A percentile compares a stretch with the other conserved stretches of the same genome.
Evolutionary conservation across 1,140 invertebrate species (phyloP).

Genomic region (Camponotus vicinus): DNA sequence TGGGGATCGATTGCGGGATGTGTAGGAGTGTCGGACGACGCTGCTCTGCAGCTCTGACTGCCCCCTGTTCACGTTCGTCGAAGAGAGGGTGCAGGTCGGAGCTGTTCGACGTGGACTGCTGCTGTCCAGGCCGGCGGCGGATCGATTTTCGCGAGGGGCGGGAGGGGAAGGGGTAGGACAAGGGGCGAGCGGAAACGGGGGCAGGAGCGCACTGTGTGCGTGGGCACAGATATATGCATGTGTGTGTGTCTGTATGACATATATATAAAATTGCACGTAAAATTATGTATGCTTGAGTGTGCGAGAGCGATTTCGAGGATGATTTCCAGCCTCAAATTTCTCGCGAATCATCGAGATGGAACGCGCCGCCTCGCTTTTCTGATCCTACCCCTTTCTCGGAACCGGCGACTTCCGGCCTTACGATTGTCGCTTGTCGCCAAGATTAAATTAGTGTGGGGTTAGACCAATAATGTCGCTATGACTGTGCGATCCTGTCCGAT

Average conservation of each 20-base stretch:
- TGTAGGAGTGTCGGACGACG: constrained; percentile 42
- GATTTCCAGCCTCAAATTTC: not conserved
- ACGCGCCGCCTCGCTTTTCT: not conserved
- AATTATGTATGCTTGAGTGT: not conserved
- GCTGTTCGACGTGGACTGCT: constrained; percentile 57
- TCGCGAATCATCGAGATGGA: not conserved
- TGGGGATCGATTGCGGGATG: constrained; percentile 50
- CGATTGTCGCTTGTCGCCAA: not conserved
- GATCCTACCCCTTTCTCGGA: not conserved
- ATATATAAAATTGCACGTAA: not conserved
- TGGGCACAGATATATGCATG: constrained; percentile 5
- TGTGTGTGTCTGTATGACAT: not conserved
- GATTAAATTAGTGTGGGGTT: not conserved
- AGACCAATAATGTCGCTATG: constrained; percentile 6
- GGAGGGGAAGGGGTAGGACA: not conserved
- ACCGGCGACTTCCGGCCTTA: constrained; percentile 19
- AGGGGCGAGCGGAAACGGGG: constrained; percentile 47
- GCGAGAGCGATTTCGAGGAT: constrained; percentile 19
- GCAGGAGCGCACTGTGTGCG: constrained; percentile 39
- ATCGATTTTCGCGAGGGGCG: constrained; percentile 69
- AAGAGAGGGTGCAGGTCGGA: constrained; percentile 19
- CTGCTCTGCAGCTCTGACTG: not conserved
- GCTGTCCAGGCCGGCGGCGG: constrained; percentile 67
- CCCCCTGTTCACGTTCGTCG: constrained; percentile 36
- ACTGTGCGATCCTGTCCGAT: not conserved